Evolutionary conservation across 2,888 invertebrate species (phyloP), one percentile per base, ranked within the genome.

Genomic region (Drosophila mercatorum): DNA sequence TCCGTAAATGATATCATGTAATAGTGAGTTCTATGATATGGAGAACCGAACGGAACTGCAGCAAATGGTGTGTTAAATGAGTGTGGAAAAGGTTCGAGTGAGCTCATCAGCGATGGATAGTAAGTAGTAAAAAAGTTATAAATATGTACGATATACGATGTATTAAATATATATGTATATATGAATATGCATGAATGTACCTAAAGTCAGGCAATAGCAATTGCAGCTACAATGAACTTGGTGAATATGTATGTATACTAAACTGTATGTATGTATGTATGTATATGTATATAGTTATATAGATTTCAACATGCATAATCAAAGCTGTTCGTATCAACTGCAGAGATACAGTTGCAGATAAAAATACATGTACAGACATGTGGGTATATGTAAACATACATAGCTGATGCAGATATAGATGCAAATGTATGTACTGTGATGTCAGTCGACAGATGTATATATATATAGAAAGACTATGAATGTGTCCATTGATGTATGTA

Each of bases 291-390:
- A 49, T 28, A 28, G 22, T 8, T 26, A 14, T 53, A n/a, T 11
- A 11, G 67, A 64, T 75, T 71, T 71, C 60, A 75, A 65, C 75
- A 79, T 75, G 66, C 71, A 75, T 79, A 67, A 79, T 67, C 78
- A 64, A 77, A 66, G 66, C 53, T 66, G 63, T 62, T 70, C 67
- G 64, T 70, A 69, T 80, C 80, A 77, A 63, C 61, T 69, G 44
- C 56, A 72, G 17, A 51, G n/a, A 17, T 2, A n/a, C 10, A 49
- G 31, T 17, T 8, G 49, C 11, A 12, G 51, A 51, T 11, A 51
- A 0, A 34, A 11, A 12, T 17, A 34, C 34, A 51, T n/a, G 47
- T 5, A 8, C 5, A 34, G 11, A 17, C 10, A 49, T 31, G n/a
- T 6, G 11, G 1, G 5, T 5, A 11, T 0, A 34, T 17, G 26